Conservation (phyloP, 2,797 vertebrate species). For the Helicolenus hilgendorfi region DNA sequence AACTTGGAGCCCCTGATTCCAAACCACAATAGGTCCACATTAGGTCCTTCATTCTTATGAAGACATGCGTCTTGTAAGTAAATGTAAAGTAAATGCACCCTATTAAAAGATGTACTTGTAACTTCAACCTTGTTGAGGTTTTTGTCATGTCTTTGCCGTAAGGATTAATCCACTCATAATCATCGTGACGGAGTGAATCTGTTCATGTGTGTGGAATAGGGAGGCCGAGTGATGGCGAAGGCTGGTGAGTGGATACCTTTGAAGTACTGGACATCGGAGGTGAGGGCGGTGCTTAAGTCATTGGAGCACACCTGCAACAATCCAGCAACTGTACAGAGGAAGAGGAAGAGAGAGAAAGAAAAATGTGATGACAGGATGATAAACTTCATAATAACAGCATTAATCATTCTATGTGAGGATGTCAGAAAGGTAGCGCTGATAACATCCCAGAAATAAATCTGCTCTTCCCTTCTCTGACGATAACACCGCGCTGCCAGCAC, state of each 20-base stretch:
- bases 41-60: not conserved
- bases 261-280: conserved; percentile 95
- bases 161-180: not conserved
- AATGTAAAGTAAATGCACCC: not conserved
- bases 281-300: conserved; percentile 94
- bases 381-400: conserved; percentile 19
- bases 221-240: not conserved
- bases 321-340: conserved; percentile 87
- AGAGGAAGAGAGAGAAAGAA: conserved; percentile 6
- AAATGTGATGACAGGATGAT: not conserved
- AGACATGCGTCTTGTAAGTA: not conserved
- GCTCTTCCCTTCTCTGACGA: conserved; percentile 6
- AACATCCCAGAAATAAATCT: conserved; percentile 12
- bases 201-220: not conserved
- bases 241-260: conserved; percentile 90
- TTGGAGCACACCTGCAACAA: conserved; percentile 95
- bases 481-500: conserved; percentile 45
- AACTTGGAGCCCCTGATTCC: no score
- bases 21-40: no score
- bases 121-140: not conserved
- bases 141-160: not conserved
- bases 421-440: conserved; percentile 24
- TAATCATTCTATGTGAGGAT: conserved; percentile 11
- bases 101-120: not conserved
- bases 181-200: not conserved